Percentiles rank a stretch among this genome's conserved stretches.
Conservation (phyloP, 2,797 vertebrate genomes). For the Cyclopterus lumpus region DNA sequence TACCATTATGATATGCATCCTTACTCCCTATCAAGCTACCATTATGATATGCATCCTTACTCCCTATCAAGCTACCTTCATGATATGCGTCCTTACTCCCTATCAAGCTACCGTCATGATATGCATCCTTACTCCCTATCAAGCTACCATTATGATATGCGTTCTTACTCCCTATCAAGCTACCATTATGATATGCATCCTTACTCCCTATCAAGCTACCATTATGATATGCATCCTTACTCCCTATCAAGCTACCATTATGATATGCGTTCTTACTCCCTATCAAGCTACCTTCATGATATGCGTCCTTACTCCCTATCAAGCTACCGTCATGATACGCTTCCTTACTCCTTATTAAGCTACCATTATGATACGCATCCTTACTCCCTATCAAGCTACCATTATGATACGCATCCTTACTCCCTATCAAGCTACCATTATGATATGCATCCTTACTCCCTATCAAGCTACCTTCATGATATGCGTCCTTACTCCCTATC, state of each 20-base stretch:
- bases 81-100: background rate
- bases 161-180: accelerated
- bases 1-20: no score
- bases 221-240: background rate
- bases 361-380: no score
- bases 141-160: background rate
- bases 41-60: background rate
- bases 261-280: background rate
- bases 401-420: no score
- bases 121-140: background rate
- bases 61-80: background rate
- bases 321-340: no score
- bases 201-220: background rate
- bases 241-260: background rate
- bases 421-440: no score
- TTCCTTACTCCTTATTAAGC: no score
- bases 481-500: no score
- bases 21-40: background rate
- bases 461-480: no score
- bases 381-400: no score
- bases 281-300: no score
- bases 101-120: background rate
- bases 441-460: no score
- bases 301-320: background rate
- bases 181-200: background rate